These are phyloP conservation scores for Rhagonycha lutea DNA, from an alignment of 2,888 invertebrate genomes.

Conservation along the genomic window DNA sequence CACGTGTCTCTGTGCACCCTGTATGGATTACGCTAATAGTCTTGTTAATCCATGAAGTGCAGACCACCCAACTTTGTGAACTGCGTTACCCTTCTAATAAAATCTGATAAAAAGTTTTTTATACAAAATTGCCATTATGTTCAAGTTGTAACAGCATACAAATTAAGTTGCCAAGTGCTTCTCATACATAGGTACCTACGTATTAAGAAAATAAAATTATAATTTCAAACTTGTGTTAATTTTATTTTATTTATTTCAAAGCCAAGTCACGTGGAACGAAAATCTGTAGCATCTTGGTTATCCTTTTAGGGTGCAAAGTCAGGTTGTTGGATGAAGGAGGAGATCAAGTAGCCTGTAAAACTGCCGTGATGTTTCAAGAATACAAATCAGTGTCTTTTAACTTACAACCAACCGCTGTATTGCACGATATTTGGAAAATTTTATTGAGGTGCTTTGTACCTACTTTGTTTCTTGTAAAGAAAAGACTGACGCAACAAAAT, in stretches of 20 bases:
- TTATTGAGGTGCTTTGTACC: conserved; percentile 47
- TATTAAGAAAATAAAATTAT: neutral
- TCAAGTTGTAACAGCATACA: neutral
- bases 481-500: conserved; percentile 28
- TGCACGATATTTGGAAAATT: conserved; percentile 44
- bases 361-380: conserved; percentile 44
- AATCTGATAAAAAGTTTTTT: neutral
- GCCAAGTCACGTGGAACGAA: conserved; percentile 33
- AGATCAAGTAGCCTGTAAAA: conserved; percentile 51
- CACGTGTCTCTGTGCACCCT: conserved; percentile 45
- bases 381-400: conserved; percentile 49
- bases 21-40: conserved; percentile 53
- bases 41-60: conserved; percentile 51
- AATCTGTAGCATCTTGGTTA: conserved; percentile 17
- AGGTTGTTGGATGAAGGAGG: conserved; percentile 24
- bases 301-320: conserved; percentile 30
- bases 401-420: conserved; percentile 42
- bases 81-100: neutral
- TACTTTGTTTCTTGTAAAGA: conserved; percentile 43
- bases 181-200: too few species aligned
- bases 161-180: neutral
- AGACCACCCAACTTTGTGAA: conserved; percentile 30
- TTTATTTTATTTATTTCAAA: conserved; percentile 8
- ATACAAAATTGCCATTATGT: neutral
- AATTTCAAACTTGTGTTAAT: conserved; percentile 6